Percentiles rank a stretch among this genome's conserved stretches.
Evolutionary conservation across 2,113 vertebrate species (phyloP).

Genomic region (Pampusana beccarii): DNA sequence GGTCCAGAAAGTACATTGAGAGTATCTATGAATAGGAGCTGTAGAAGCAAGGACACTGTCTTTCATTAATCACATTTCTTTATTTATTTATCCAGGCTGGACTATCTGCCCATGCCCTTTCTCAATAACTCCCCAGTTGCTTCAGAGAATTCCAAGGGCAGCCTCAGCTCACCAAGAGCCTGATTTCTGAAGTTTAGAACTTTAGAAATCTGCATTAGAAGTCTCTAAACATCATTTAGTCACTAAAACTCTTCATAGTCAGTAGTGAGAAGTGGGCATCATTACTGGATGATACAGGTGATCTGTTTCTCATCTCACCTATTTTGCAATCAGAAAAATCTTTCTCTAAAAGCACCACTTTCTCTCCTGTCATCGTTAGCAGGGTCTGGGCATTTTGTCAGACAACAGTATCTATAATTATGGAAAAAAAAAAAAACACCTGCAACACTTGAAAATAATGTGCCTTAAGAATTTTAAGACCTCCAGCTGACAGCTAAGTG

Average conservation of each 20-base stretch:
- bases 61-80: neutral
- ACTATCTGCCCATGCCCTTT: neutral
- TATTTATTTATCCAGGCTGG: neutral
- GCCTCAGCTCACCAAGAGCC: neutral
- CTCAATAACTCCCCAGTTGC: neutral
- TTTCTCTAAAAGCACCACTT: neutral
- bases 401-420: neutral
- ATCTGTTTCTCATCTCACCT: neutral
- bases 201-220: neutral
- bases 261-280: neutral
- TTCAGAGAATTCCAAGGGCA: neutral
- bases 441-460: neutral
- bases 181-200: neutral
- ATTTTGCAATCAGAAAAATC: neutral
- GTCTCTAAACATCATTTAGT: neutral
- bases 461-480: neutral
- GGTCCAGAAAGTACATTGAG: neutral
- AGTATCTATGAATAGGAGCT: neutral
- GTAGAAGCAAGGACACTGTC: neutral
- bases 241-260: neutral
- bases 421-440: neutral
- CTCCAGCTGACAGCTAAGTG: neutral
- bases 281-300: neutral
- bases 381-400: neutral
- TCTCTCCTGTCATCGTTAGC: neutral